These are phyloP conservation scores for Cheiracanthium punctorium DNA, from an alignment of 2,888 invertebrate genomes.

Conservation along the genomic window DNA sequence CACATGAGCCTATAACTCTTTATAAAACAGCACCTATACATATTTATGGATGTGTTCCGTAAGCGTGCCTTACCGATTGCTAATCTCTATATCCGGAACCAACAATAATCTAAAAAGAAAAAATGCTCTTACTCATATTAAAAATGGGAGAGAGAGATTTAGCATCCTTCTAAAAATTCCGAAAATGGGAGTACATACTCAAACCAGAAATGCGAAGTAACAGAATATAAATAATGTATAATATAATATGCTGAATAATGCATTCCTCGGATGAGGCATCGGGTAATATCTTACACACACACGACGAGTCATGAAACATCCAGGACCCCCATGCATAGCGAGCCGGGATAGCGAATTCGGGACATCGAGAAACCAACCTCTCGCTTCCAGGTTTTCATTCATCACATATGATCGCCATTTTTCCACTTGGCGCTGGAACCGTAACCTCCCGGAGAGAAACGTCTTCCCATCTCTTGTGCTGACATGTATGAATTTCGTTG, in stretches of 20 bases:
- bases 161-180: too few relatives aligned
- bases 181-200: too few relatives aligned
- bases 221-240: neutral
- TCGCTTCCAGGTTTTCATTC: constrained; percentile 32
- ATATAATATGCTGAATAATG: neutral
- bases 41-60: too few relatives aligned
- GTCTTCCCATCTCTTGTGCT: constrained; percentile 44
- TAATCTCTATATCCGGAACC: too few relatives aligned
- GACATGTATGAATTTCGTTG: constrained; percentile 68
- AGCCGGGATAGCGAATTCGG: neutral
- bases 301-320: neutral
- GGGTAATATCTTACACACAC: too few relatives aligned
- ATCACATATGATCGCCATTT: constrained; percentile 40
- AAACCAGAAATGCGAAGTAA: neutral
- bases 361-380: neutral
- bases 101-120: too few relatives aligned
- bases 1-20: too few relatives aligned
- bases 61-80: too few relatives aligned
- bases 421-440: neutral
- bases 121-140: too few relatives aligned
- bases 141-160: too few relatives aligned
- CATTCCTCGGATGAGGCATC: neutral
- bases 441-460: constrained; percentile 13
- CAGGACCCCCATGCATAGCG: too few relatives aligned
- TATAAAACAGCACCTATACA: too few relatives aligned